A percentile compares a stretch with the other conserved stretches of the same genome.
phyloP scores from a whole-genome alignment of 35 echinoderm and acorn worm genomes.

The Anneissia japonica region DNA sequence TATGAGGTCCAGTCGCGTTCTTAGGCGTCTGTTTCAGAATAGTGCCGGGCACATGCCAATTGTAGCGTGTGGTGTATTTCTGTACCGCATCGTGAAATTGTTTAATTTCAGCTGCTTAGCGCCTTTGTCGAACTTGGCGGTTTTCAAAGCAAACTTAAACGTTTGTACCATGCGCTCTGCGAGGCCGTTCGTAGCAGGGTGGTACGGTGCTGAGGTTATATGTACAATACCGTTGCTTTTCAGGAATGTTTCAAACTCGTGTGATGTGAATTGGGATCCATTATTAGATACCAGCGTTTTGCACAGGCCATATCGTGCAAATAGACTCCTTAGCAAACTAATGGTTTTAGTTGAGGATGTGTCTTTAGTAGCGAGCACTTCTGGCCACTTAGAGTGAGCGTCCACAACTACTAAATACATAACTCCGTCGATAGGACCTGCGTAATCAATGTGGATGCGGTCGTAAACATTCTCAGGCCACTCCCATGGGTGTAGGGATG shows the following conservation, averaged over 20 bases:
- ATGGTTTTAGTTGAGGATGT: slow-evolving; percentile 41
- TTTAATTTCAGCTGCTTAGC: neutral
- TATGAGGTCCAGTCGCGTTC: too few relatives aligned
- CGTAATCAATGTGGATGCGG: too few relatives aligned
- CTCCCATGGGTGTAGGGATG: too few relatives aligned
- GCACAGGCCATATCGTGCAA: slow-evolving; percentile 54
- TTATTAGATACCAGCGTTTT: slow-evolving; percentile 59
- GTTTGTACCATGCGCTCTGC: slow-evolving; percentile 1
- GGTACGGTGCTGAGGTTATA: slow-evolving; percentile 11
- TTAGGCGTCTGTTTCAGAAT: neutral
- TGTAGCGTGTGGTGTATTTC: slow-evolving; percentile 44
- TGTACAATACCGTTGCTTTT: slow-evolving; percentile 47
- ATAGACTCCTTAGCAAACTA: slow-evolving; percentile 24
- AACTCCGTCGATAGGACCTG: too few relatives aligned
- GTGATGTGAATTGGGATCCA: slow-evolving; percentile 41
- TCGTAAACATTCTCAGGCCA: too few relatives aligned
- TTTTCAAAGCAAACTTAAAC: slow-evolving; percentile 12
- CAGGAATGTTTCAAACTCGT: slow-evolving; percentile 48
- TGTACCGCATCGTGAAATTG: slow-evolving; percentile 27
- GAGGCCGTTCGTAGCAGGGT: slow-evolving; percentile 50
- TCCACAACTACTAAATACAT: slow-evolving; percentile 65
- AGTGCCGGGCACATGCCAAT: slow-evolving; percentile 38
- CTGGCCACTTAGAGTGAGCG: slow-evolving; percentile 65
- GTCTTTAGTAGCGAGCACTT: slow-evolving; percentile 30
- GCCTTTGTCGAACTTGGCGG: slow-evolving; percentile 5